Evolutionary conservation across 2,888 invertebrate genomes (phyloP).

Genomic region (Agrilus mali): DNA sequence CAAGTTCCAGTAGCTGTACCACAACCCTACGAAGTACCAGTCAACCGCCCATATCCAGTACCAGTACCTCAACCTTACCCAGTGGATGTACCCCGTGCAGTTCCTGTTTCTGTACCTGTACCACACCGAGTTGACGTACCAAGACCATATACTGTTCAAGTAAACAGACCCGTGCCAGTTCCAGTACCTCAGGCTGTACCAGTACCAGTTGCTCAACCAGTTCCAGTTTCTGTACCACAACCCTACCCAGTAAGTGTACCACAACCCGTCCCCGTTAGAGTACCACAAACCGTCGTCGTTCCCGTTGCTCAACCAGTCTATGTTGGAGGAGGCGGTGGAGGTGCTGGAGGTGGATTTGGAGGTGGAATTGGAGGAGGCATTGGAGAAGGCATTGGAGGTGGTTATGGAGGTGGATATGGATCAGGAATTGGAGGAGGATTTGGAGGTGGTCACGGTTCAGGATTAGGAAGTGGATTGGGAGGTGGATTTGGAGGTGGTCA

Average conservation of each 20-base stretch:
- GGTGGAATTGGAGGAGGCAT: constrained; percentile 12
- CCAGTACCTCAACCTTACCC: constrained; percentile 42
- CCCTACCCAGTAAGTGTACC: constrained; percentile 37
- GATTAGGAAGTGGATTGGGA: constrained; percentile 11
- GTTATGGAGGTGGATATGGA: constrained; percentile 9
- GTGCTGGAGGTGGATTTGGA: constrained; percentile 13
- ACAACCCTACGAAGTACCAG: constrained; percentile 23
- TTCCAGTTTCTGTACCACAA: constrained; percentile 34
- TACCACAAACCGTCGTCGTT: constrained; percentile 38
- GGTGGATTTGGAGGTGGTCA: constrained; percentile 11
- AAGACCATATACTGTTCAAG: constrained; percentile 28
- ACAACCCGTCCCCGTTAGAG: constrained; percentile 41
- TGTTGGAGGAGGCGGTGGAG: constrained; percentile 25
- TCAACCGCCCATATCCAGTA: constrained; percentile 35
- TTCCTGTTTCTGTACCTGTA: constrained; percentile 33
- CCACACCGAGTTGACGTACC: constrained; percentile 29
- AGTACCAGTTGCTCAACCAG: constrained; percentile 37
- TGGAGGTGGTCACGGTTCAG: constrained; percentile 15
- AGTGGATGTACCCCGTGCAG: constrained; percentile 37
- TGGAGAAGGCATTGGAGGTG: constrained; percentile 6
- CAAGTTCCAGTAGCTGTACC: constrained; percentile 30
- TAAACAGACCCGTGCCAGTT: constrained; percentile 28
- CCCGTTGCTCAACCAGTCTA: constrained; percentile 37
- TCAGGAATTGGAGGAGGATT: constrained; percentile 14
- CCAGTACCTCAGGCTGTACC: constrained; percentile 24